A percentile compares a stretch with the other conserved stretches of the same genome.
These are phyloP conservation scores for Gyps fulvus DNA, from an alignment of 2,113 vertebrate genomes.

Conservation along the genomic window DNA sequence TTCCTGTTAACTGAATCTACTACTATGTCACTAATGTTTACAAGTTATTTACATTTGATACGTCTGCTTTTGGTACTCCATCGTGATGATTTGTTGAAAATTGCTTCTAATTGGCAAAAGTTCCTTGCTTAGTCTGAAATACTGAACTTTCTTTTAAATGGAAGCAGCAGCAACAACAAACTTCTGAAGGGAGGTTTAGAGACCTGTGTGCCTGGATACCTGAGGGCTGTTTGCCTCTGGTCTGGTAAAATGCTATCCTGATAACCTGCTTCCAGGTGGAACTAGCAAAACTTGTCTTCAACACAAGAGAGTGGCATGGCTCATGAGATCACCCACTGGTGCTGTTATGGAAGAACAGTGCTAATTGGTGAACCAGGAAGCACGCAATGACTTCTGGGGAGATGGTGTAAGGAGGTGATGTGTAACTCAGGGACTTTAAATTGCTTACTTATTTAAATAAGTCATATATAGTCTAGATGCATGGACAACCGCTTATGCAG, in stretches of 20 bases:
- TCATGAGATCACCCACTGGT: background rate
- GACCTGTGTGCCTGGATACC: background rate
- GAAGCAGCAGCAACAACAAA: background rate
- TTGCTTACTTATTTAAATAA: background rate
- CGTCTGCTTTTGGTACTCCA: background rate
- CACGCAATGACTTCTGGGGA: background rate
- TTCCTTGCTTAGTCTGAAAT: background rate
- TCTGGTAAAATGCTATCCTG: background rate
- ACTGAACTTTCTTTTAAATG: background rate
- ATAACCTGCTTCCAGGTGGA: background rate
- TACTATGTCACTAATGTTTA: constrained; percentile 9
- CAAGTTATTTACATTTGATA: background rate
- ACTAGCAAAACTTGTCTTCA: background rate
- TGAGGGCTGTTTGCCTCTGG: background rate
- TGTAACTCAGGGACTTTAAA: constrained; percentile 46
- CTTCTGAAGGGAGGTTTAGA: background rate
- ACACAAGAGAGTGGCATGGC: background rate
- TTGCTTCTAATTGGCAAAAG: background rate
- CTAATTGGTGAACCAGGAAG: background rate
- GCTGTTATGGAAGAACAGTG: background rate
- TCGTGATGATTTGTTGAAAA: background rate
- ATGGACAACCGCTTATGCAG: background rate
- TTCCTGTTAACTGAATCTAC: background rate
- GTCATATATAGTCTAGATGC: background rate
- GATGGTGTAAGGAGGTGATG: background rate